Evolutionary conservation across 2,888 invertebrate genomes (phyloP), one percentile per base, ranked within the genome.

Genomic region (Venusia cambrica): DNA sequence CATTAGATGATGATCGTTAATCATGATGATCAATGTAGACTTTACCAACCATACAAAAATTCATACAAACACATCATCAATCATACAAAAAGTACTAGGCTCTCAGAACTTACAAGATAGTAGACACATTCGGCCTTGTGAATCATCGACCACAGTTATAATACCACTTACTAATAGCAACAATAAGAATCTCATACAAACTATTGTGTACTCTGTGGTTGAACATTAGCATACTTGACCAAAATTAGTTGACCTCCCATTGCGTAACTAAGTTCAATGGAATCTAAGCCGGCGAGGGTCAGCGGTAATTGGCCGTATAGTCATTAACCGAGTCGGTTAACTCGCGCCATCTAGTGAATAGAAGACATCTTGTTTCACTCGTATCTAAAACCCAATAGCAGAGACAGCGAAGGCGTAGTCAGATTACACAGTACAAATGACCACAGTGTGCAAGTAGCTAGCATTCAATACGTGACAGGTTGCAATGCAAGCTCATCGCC

Each of bases 1-100:
- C n/a, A n/a, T n/a, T n/a, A n/a, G n/a, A n/a, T 22, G 7, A 22
- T 17, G 7, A 21, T 21, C 15, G 8, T 13, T 18, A 1, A 1
- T 3, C 6, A 17, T 6, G 7, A 12, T 13, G 3, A 4, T 3
- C 2, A 11, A 6, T 19, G 19, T 5, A n/a, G 19, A 4, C 8
- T 1, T 19, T 19, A 19, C 8, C n/a, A n/a, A n/a, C n/a, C 47
- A 49, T 45, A 45, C 45, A 51, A 46, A 44, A 35, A 33, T 44
- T 25, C 45, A 43, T 40, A 45, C 47, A 45, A 44, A 45, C 55
- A 31, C 43, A 34, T 44, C 58, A 64, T 65, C 62, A 57, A 64
- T 65, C 67, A 62, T 48, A 46, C 39, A 33, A 42, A n/a, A 49
- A 51, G 57, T 63, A 67, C 67, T 37, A 62, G 62, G 63, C 58